These are phyloP conservation scores for Rhinolophus ferrumequinum DNA, from an alignment of 2,113 vertebrate genomes.

Conservation along the genomic window DNA sequence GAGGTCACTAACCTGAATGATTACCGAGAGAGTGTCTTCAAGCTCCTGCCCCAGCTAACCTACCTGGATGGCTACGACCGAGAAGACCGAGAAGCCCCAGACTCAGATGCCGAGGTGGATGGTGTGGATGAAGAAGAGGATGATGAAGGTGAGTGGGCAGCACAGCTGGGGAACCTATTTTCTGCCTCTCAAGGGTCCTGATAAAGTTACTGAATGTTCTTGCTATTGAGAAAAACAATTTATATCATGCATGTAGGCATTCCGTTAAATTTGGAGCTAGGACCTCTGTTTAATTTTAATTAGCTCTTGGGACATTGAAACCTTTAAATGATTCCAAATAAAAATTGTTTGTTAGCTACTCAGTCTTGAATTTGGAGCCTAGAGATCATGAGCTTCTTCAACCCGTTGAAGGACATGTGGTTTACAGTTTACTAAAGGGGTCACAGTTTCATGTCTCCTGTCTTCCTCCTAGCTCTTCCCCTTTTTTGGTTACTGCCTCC, in stretches of 20 bases:
- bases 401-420: not conserved
- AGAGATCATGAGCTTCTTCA: not conserved
- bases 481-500: not conserved
- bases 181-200: not conserved
- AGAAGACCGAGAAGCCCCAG: conserved; percentile 92
- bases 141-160: conserved; percentile 88
- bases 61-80: conserved; percentile 94
- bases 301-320: not conserved
- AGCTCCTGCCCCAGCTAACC: conserved; percentile 92
- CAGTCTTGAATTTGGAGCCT: not conserved
- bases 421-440: not conserved
- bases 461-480: not conserved
- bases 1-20: conserved; percentile 95
- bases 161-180: not conserved
- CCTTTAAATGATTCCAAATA: not conserved
- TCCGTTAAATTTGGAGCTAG: not conserved
- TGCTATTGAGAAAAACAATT: not conserved
- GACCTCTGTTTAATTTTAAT: not conserved
- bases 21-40: conserved; percentile 95
- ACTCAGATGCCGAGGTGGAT: conserved; percentile 93
- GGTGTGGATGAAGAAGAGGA: conserved; percentile 91
- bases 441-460: not conserved
- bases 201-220: not conserved
- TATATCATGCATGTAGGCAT: not conserved
- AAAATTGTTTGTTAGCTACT: conserved; percentile 1